Evolutionary conservation across 2,888 invertebrate species (phyloP).

Genomic region (Chromoteleia sp.): DNA sequence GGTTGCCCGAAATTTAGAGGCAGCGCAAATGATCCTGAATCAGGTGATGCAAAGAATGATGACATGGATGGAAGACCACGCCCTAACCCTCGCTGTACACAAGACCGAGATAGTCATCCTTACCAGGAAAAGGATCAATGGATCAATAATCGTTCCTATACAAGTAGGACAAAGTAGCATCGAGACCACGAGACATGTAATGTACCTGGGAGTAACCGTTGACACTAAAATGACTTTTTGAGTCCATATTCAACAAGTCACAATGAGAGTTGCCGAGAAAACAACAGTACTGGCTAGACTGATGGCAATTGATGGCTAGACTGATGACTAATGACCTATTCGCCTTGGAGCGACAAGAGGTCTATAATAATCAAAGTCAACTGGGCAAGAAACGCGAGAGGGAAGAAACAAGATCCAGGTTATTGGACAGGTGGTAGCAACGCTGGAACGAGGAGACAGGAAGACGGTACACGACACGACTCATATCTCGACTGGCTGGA

Average conservation of each 20-base stretch:
- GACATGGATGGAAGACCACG: neutral
- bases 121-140: too few relatives aligned
- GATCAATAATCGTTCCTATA: slow-evolving; percentile 20
- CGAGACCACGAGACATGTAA: slow-evolving; percentile 30
- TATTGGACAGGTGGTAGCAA: slow-evolving; percentile 29
- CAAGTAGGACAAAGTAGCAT: slow-evolving; percentile 37
- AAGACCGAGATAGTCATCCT: too few relatives aligned
- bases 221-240: slow-evolving; percentile 67
- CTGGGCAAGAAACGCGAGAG: neutral
- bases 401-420: neutral
- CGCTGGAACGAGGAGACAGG: slow-evolving; percentile 26
- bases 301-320: slow-evolving; percentile 65
- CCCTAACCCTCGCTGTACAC: too few relatives aligned
- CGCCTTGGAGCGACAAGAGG: slow-evolving; percentile 28
- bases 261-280: slow-evolving; percentile 65
- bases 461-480: too few relatives aligned
- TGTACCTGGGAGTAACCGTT: slow-evolving; percentile 72
- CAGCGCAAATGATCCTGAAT: neutral
- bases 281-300: slow-evolving; percentile 47
- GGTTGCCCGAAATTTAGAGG: neutral
- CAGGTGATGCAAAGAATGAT: slow-evolving; percentile 11
- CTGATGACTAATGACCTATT: slow-evolving; percentile 70
- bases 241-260: slow-evolving; percentile 59
- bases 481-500: too few relatives aligned
- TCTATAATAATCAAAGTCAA: neutral